Conservation (phyloP, 2,888 invertebrate genomes). For the Ceriagrion tenellum region DNA sequence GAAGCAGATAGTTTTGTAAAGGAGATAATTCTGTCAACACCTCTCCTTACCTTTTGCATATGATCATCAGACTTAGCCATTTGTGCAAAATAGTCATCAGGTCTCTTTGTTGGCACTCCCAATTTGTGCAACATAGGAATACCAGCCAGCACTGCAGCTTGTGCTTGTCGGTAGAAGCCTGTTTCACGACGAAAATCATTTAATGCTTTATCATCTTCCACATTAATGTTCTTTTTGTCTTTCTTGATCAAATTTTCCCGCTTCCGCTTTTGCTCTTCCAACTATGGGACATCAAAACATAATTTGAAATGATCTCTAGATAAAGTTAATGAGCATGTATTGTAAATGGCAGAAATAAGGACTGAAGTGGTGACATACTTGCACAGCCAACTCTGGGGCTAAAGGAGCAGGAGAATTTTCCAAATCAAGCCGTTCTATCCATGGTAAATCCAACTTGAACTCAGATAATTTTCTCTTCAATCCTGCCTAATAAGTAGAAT, state of each 20-base stretch:
- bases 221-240: conserved; percentile 84
- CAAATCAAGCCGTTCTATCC: conserved; percentile 92
- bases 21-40: too few relatives aligned
- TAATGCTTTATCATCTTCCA: conserved; percentile 87
- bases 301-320: too few relatives aligned
- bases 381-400: conserved; percentile 89
- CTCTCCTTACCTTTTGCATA: conserved; percentile 89
- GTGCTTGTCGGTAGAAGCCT: conserved; percentile 91
- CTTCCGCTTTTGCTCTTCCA: conserved; percentile 87
- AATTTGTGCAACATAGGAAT: conserved; percentile 88
- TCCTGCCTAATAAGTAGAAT: conserved; percentile 78
- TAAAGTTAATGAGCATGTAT: too few relatives aligned
- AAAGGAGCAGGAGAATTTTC: conserved; percentile 88
- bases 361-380: conserved; percentile 72
- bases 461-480: conserved; percentile 86
- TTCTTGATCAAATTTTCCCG: conserved; percentile 84
- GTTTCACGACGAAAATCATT: conserved; percentile 97
- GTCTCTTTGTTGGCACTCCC: conserved; percentile 89
- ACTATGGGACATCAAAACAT: conserved; percentile 77
- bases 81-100: conserved; percentile 98
- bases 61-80: conserved; percentile 99
- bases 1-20: too few relatives aligned
- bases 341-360: too few relatives aligned
- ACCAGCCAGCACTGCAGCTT: conserved; percentile 90
- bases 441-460: conserved; percentile 86